phyloP scores from a whole-genome alignment of 2,797 vertebrate genomes.

The Molossus molossus region DNA sequence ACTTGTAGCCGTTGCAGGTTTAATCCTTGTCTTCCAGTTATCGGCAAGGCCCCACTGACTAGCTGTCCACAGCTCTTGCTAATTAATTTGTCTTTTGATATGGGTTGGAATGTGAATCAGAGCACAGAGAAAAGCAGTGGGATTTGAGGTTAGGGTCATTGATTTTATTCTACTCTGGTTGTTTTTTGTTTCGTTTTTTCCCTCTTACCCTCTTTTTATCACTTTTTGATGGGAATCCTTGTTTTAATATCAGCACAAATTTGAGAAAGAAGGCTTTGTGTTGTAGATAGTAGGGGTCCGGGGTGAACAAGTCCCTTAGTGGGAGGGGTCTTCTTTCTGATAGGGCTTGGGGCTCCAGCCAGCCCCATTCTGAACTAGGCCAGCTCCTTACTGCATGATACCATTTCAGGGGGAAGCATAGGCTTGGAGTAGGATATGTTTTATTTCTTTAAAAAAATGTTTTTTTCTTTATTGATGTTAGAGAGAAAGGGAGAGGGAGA shows the following conservation, averaged over 20 bases:
- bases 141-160: constrained; percentile 39
- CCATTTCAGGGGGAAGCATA: not conserved
- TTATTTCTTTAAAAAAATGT: too few relatives aligned
- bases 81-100: constrained; percentile 70
- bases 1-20: not conserved
- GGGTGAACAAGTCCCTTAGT: not conserved
- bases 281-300: not conserved
- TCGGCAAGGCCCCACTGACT: not conserved
- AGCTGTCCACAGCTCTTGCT: constrained; percentile 10
- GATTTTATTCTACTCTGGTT: constrained; percentile 80
- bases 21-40: constrained; percentile 61
- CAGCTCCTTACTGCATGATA: not conserved
- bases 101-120: not conserved
- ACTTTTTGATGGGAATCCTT: not conserved
- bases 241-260: constrained; percentile 77
- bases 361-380: constrained; percentile 2
- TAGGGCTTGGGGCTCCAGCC: constrained; percentile 17
- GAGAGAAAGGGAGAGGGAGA: too few relatives aligned
- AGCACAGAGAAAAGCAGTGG: not conserved
- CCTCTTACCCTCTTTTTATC: constrained; percentile 62
- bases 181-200: not conserved
- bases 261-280: constrained; percentile 82
- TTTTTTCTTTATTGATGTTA: too few relatives aligned
- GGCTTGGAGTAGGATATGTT: constrained; percentile 17
- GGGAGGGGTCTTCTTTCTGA: not conserved